phyloP scores from a whole-genome alignment of 2,797 vertebrate species.

The Pipistrellus pipistrellus region DNA sequence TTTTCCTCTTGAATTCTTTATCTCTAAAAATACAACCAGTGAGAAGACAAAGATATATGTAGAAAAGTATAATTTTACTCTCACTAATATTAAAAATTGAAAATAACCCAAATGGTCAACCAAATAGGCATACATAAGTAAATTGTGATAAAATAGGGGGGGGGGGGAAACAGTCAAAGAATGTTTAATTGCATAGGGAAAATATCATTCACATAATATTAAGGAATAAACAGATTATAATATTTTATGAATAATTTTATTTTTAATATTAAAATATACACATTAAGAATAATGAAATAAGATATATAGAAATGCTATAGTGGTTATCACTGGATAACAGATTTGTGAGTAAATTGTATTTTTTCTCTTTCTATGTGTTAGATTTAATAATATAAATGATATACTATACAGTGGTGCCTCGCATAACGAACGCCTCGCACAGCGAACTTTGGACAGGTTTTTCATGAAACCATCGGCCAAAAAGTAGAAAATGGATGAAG shows the following conservation, averaged over 20 bases:
- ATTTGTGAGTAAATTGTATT: neutral
- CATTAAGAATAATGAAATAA: neutral
- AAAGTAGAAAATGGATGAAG: no score
- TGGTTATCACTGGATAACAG: neutral
- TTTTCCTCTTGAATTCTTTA: constrained; percentile 2
- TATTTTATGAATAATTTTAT: neutral
- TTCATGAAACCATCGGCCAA: no score
- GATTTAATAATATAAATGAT: constrained; percentile 1
- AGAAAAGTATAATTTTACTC: neutral
- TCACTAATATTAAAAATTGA: constrained; percentile 22
- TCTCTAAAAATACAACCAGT: neutral
- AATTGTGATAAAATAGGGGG: neutral
- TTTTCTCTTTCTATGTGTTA: neutral
- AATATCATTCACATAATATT: neutral
- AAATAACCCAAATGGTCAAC: neutral
- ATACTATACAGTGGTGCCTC: no score
- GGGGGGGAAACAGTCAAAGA: neutral
- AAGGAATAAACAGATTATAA: constrained; percentile 4
- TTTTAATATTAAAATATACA: constrained; percentile 36
- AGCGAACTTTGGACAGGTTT: no score
- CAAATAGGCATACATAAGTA: neutral
- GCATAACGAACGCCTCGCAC: no score
- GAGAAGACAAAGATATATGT: neutral
- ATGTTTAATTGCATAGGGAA: neutral
- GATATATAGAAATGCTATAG: neutral